Base-by-base conservation (phyloP, 1,140 invertebrate genomes). In the Psilanteris sp. region DNA sequence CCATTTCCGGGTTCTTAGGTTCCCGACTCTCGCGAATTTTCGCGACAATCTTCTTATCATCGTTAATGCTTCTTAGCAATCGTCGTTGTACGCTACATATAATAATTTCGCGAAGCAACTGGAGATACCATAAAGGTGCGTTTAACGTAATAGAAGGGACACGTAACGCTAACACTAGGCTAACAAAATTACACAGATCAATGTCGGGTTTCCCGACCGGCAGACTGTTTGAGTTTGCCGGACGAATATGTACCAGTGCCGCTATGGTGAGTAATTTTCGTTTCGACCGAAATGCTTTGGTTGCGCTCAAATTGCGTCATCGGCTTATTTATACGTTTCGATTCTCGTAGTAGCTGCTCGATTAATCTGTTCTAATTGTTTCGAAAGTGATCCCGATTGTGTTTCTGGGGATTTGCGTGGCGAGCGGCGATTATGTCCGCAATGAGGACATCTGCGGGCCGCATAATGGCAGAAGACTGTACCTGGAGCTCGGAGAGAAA, bases 401-500 rank as follows among this genome's bases (percentile, higher is more conserved):
- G 54, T 13, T 79, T 15, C 52, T 64, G 16, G 79, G 67, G 73
- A 37, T 77, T 10, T 36, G 31, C n/a, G 48, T 26, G 2, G 16
- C 52, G 3, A 66, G 68, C 4, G 68, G 79, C 5, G 73, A 84
- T 2, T 46, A 84, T 3, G 43, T 85, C 10, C 83, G 89, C 2
- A 87, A 90, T 48, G 85, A 90, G 59, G 91, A 92, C 62, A 92
- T 92, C 36, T 93, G 92, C 73, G 90, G 91, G 7, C 78, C 86
- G 8, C 89, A 90, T 76, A 92, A 92, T 79, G 91, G 91, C 2
- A 80, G 90, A 10, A 83, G 91, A 7, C 79, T 92, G 20, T 92
- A 92, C 61, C 74, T 92, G 4, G 91, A 93, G 68, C 79, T 92
- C 10, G 91, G 91, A 6, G 90, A 91, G 52, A 87, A 89, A 2